Conservation (phyloP, 1,140 invertebrate genomes). For the Papilio aristodemus region DNA sequence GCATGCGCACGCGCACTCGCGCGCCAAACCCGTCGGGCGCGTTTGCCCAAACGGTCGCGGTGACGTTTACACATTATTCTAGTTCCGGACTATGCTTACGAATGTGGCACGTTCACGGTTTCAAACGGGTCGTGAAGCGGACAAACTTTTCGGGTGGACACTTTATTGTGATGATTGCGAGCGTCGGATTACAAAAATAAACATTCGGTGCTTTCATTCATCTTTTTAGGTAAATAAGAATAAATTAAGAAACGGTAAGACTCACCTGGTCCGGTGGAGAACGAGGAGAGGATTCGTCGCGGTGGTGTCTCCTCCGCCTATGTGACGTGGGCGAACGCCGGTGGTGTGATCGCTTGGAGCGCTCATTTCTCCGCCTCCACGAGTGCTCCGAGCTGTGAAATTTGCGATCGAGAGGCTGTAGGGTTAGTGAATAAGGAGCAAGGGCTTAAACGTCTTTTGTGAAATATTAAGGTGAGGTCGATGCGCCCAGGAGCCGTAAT, state of each 20-base stretch:
- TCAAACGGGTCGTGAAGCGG: conserved; percentile 40
- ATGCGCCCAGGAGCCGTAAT: conserved; percentile 50
- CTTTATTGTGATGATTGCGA: conserved; percentile 53
- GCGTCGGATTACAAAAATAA: conserved; percentile 55
- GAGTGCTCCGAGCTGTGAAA: conserved; percentile 83
- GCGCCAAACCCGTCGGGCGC: conserved; percentile 74
- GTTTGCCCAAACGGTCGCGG: conserved; percentile 61
- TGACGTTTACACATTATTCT: conserved; percentile 72
- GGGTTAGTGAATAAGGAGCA: conserved; percentile 67
- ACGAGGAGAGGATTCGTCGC: conserved; percentile 80
- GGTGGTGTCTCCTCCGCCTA: conserved; percentile 82
- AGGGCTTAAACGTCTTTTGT: conserved; percentile 44
- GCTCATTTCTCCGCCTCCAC: conserved; percentile 82
- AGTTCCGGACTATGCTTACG: conserved; percentile 65
- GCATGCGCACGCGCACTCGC: conserved; percentile 71
- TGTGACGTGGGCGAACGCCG: conserved; percentile 82
- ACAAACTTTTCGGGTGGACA: conserved; percentile 72
- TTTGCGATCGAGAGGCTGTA: conserved; percentile 73
- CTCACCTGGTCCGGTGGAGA: conserved; percentile 78
- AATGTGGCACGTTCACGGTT: conserved; percentile 43
- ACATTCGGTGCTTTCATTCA: conserved; percentile 57
- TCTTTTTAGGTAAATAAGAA: conserved; percentile 50
- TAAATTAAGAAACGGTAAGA: conserved; percentile 57
- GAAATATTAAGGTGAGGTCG: conserved; percentile 63
- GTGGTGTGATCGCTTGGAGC: conserved; percentile 83